Evolutionary conservation across 1,140 invertebrate genomes (phyloP).

Genomic region (Pseudoatta argentina): DNA sequence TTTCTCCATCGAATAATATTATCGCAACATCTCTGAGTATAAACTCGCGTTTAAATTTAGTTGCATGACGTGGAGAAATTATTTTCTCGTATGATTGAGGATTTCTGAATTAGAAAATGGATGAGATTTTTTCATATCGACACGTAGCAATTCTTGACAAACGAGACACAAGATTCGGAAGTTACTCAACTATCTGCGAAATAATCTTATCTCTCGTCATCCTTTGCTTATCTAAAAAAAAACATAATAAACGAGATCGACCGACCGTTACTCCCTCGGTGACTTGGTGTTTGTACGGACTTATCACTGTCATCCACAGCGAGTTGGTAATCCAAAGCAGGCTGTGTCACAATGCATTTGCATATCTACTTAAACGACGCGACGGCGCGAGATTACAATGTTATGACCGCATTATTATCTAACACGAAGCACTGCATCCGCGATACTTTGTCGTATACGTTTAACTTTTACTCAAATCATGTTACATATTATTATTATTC

Average conservation of each 20-base stretch:
- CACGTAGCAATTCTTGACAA: not conserved
- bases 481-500: not conserved
- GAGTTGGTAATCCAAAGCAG: not conserved
- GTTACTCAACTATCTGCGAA: not conserved
- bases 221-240: constrained; percentile 21
- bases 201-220: constrained; percentile 46
- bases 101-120: not conserved
- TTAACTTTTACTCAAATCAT: constrained; percentile 4
- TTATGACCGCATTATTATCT: constrained; percentile 18
- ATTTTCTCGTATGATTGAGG: not conserved
- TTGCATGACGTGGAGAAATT: not conserved
- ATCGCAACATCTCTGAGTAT: not conserved
- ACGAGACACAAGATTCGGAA: not conserved
- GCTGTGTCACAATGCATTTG: constrained; percentile 11
- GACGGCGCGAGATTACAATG: constrained; percentile 6
- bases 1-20: constrained; percentile 22
- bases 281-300: constrained; percentile 35
- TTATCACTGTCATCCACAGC: constrained; percentile 50
- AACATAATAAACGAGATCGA: constrained; percentile 36
- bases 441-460: not conserved
- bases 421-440: constrained; percentile 17
- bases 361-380: constrained; percentile 37
- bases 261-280: not conserved
- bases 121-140: not conserved
- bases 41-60: not conserved